A percentile compares a stretch with the other conserved stretches of the same genome.
These are phyloP conservation scores for Noctua janthina DNA, from an alignment of 2,888 invertebrate species.

Conservation along the genomic window DNA sequence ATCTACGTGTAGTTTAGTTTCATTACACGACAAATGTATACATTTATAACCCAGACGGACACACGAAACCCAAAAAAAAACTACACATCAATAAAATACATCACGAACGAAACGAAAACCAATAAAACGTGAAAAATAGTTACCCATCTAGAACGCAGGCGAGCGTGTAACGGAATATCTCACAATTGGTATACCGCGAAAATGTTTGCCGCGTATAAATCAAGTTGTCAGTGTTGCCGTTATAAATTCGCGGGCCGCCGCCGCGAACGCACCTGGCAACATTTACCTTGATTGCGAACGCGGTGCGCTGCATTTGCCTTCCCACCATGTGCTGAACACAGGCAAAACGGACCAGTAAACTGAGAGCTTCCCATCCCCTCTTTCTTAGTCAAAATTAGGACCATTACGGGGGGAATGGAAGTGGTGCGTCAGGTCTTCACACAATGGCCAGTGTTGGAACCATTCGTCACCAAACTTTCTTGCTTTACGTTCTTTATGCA, in stretches of 20 bases:
- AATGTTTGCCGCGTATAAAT: constrained; percentile 85
- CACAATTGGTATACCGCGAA: constrained; percentile 77
- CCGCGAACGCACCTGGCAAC: constrained; percentile 86
- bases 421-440: constrained; percentile 46
- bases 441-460: constrained; percentile 63
- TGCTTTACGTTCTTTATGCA: constrained; percentile 75
- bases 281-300: constrained; percentile 87
- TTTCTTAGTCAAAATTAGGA: constrained; percentile 1
- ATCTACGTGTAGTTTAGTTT: neutral
- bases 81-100: constrained; percentile 71
- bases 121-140: constrained; percentile 85
- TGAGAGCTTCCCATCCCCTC: constrained; percentile 54
- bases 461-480: constrained; percentile 75
- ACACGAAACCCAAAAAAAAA: constrained; percentile 45
- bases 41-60: constrained; percentile 27
- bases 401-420: constrained; percentile 6
- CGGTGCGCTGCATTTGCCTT: constrained; percentile 78
- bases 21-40: neutral
- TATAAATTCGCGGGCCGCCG: constrained; percentile 85
- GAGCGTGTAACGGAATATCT: constrained; percentile 82
- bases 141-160: constrained; percentile 74
- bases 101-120: constrained; percentile 76
- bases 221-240: constrained; percentile 87
- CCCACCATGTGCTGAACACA: constrained; percentile 70
- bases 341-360: constrained; percentile 48